A percentile compares a stretch with the other conserved stretches of the same genome.
These are phyloP conservation scores for Conger conger DNA, from an alignment of 2,113 vertebrate species.

Conservation along the genomic window DNA sequence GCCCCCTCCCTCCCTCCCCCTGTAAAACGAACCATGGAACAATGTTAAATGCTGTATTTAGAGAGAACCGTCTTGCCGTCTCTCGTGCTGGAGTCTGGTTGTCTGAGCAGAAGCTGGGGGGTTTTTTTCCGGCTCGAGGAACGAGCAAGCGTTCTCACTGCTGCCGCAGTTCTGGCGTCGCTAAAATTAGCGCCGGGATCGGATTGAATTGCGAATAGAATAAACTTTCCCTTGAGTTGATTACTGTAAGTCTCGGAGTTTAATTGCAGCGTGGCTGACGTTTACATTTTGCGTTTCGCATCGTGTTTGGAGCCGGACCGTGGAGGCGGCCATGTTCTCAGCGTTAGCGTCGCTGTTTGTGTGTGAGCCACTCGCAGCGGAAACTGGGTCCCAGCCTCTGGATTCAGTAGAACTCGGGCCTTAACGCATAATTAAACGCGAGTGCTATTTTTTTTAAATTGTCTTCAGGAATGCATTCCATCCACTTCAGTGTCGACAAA, in stretches of 20 bases:
- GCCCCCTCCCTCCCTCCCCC: conserved; percentile 53
- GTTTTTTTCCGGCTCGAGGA: conserved; percentile 47
- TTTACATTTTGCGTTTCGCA: conserved; percentile 54
- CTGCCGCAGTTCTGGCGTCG: conserved; percentile 53
- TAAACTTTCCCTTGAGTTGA: conserved; percentile 75
- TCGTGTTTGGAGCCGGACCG: conserved; percentile 64
- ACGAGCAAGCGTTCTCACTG: conserved; percentile 69
- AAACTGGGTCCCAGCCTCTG: not conserved
- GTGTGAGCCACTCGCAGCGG: conserved; percentile 57
- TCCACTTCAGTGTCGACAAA: not conserved
- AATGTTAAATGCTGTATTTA: conserved; percentile 63
- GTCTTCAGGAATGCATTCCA: not conserved
- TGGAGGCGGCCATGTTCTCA: conserved; percentile 49
- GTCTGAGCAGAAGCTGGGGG: conserved; percentile 55
- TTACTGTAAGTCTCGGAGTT: conserved; percentile 72
- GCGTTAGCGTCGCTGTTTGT: conserved; percentile 54
- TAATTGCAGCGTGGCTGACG: conserved; percentile 68
- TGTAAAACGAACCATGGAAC: conserved; percentile 66
- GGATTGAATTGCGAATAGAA: conserved; percentile 72
- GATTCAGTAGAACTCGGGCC: not conserved
- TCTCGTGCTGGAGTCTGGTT: conserved; percentile 72
- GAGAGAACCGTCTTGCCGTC: conserved; percentile 66
- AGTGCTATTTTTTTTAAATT: not conserved
- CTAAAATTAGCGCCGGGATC: conserved; percentile 71
- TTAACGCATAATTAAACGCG: not conserved